Conservation (phyloP, 2,113 vertebrate genomes). For the Synchiropus splendidus region DNA sequence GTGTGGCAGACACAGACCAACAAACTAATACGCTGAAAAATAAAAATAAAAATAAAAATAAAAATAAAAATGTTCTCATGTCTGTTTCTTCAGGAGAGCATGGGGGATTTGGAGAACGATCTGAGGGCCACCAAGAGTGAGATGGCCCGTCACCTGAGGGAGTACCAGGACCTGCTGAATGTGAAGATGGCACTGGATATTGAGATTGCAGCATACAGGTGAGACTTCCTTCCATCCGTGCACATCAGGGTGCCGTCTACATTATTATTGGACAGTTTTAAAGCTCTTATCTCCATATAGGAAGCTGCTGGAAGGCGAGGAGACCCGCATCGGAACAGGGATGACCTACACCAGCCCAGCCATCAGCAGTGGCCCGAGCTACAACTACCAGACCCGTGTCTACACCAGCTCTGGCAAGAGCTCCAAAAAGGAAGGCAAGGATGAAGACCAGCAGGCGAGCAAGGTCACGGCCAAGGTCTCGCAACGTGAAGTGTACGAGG, state of each 20-base stretch:
- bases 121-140: constrained; percentile 85
- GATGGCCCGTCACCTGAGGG: constrained; percentile 91
- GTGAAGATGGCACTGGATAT: constrained; percentile 98
- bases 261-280: neutral
- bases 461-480: constrained; percentile 65
- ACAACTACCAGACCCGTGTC: constrained; percentile 75
- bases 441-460: constrained; percentile 69
- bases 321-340: constrained; percentile 80
- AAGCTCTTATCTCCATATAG: constrained; percentile 45
- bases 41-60: too few relatives aligned
- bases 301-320: constrained; percentile 95
- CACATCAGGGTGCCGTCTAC: neutral
- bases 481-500: constrained; percentile 74
- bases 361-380: constrained; percentile 67
- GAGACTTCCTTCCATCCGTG: constrained; percentile 4
- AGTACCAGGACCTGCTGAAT: constrained; percentile 94
- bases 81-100: constrained; percentile 65
- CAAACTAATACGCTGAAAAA: too few relatives aligned
- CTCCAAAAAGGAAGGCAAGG: constrained; percentile 75
- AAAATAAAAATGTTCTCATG: too few relatives aligned
- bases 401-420: constrained; percentile 69
- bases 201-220: constrained; percentile 95
- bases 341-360: constrained; percentile 60
- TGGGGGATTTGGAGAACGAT: constrained; percentile 84
- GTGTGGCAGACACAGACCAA: too few relatives aligned